Evolutionary conservation across 2,888 invertebrate species (phyloP), one percentile per base, ranked within the genome.

Genomic region (Tetrapedia diversipes): DNA sequence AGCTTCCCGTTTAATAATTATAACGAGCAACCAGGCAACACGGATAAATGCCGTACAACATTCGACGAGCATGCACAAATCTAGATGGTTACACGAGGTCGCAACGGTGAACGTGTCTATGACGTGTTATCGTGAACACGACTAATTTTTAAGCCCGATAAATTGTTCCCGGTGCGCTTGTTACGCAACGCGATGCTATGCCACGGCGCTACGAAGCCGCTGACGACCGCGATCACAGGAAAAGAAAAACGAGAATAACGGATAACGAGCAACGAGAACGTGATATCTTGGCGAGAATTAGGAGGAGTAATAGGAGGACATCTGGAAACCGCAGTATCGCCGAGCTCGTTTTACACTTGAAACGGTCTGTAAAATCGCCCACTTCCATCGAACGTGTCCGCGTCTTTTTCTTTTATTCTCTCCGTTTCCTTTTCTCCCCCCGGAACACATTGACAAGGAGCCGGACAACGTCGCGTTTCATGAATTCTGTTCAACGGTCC

Each of bases 321-420:
- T 61, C 56, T 59, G 68, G 64, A 72, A 72, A 72, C 53, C 54
- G 63, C 63, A 76, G 76, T 78, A 76, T 71, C 67, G 19, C 41
- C 32, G 29, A 41, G 57, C 70, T 71, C 63, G 47, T 59, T 78
- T 53, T 19, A 8, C 65, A 39, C 65, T 43, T 45, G 70, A 53
- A 74, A 63, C 59, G 61, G 45, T 19, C 61, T 63, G 45, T 66
- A 29, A 70, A 65, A 41, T 47, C 45, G n/a, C 8, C 56, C 29
- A 32, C 43, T 29, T 54, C 29, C 7, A 27, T 39, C 57, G 37
- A 29, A 6, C 4, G 51, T 59, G 32, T 16, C 14, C 24, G 7
- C 34, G 39, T 64, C 8, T 43, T 11, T 45, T 6, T n/a, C 24
- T 37, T 24, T n/a, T 4, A 6, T 10, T 4, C 0, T 16, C 14